Conservation (phyloP, 1,140 invertebrate species). For the Hycleus phaleratus region DNA sequence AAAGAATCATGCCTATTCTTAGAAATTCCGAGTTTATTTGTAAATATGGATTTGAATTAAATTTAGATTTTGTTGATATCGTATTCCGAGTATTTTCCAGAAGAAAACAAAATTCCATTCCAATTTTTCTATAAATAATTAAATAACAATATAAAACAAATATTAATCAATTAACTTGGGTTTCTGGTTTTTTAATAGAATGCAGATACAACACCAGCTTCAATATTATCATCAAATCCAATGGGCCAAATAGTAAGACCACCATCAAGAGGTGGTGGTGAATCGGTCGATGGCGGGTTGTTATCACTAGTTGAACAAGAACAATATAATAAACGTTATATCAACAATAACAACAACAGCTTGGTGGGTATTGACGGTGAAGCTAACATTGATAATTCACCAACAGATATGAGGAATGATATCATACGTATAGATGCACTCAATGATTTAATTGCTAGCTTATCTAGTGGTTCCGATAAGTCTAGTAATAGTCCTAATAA, state of each 20-base stretch:
- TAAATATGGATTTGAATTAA: no score
- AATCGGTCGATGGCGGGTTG: constrained; percentile 41
- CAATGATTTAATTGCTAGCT: constrained; percentile 38
- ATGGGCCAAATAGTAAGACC: constrained; percentile 33
- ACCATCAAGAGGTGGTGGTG: constrained; percentile 30
- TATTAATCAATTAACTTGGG: neutral
- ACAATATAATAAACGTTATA: constrained; percentile 20
- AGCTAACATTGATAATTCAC: constrained; percentile 18
- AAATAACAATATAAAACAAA: no score
- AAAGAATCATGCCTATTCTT: no score
- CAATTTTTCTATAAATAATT: no score
- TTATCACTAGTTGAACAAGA: constrained; percentile 43
- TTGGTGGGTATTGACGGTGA: constrained; percentile 35
- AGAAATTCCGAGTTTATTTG: no score
- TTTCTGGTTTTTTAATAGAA: constrained; percentile 25
- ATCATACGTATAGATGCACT: constrained; percentile 36
- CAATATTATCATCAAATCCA: constrained; percentile 33
- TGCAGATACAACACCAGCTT: constrained; percentile 27
- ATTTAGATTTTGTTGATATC: no score
- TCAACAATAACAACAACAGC: constrained; percentile 25
- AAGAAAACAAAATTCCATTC: no score
- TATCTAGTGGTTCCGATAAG: constrained; percentile 37
- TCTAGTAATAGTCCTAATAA: constrained; percentile 38
- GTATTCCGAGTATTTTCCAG: no score
- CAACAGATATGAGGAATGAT: constrained; percentile 25